Conservation (phyloP, 2,113 vertebrate species). For the Psophia crepitans region DNA sequence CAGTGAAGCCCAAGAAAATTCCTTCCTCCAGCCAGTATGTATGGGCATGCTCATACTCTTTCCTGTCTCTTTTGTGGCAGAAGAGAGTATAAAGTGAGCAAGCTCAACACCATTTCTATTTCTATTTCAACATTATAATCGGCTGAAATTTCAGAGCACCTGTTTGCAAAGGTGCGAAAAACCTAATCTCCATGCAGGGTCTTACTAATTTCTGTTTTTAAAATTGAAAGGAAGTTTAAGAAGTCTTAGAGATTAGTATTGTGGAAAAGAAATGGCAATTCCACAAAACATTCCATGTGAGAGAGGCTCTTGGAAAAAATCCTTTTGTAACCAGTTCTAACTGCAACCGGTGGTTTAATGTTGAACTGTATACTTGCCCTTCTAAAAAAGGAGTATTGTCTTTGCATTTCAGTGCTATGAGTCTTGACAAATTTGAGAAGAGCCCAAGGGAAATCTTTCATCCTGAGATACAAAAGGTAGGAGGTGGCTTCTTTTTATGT, state of each 20-base stretch:
- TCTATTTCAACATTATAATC: neutral
- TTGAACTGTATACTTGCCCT: neutral
- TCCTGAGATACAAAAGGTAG: constrained; percentile 98
- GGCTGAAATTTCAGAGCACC: neutral
- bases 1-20: neutral
- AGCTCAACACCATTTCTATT: neutral
- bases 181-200: neutral
- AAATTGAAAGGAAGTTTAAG: neutral
- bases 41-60: neutral
- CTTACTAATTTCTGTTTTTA: neutral
- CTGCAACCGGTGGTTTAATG: neutral
- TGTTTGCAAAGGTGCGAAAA: neutral
- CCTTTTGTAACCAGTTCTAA: neutral
- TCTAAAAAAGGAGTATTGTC: neutral
- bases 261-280: neutral
- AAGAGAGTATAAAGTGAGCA: neutral
- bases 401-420: constrained; percentile 90
- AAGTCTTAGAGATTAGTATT: neutral
- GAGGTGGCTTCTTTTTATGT: neutral
- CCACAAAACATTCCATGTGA: neutral
- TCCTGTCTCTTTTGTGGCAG: neutral
- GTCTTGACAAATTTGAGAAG: constrained; percentile 96
- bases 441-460: constrained; percentile 94
- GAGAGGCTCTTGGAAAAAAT: neutral
- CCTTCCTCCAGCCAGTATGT: neutral